phyloP scores from a whole-genome alignment of 2,113 vertebrate genomes.

The Notothenia coriiceps region DNA sequence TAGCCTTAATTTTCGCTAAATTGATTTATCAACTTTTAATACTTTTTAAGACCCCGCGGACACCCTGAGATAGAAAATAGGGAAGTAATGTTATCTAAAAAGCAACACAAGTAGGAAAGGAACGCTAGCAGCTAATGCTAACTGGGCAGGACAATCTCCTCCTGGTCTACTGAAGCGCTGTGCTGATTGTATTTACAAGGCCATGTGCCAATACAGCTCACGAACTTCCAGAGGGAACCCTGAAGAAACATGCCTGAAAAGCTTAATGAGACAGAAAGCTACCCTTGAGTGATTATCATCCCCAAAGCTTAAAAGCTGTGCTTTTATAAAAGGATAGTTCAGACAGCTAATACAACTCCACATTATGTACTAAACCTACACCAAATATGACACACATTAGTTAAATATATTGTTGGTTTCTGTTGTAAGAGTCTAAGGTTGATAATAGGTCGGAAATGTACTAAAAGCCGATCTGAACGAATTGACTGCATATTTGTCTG shows the following conservation, averaged over 20 bases:
- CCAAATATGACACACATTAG: neutral
- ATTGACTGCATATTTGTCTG: constrained; percentile 42
- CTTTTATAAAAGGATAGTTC: neutral
- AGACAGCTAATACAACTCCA: constrained; percentile 5
- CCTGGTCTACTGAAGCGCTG: neutral
- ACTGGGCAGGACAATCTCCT: neutral
- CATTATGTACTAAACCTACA: neutral
- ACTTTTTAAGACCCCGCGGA: no score
- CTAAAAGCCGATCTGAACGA: constrained; percentile 34
- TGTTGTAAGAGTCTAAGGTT: constrained; percentile 1
- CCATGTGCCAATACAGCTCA: neutral
- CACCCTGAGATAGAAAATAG: no score
- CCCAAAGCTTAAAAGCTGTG: neutral
- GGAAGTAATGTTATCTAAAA: neutral
- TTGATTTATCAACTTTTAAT: no score
- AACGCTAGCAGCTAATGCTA: neutral
- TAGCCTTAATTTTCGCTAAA: no score
- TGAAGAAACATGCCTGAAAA: neutral
- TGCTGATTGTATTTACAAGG: constrained; percentile 6
- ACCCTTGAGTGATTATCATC: neutral
- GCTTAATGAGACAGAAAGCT: neutral
- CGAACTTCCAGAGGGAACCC: neutral
- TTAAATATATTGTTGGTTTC: constrained; percentile 4
- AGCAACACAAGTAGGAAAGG: neutral
- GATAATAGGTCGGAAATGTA: constrained; percentile 7